phyloP scores from a whole-genome alignment of 1,140 invertebrate species.

The Plutomurus gul region DNA sequence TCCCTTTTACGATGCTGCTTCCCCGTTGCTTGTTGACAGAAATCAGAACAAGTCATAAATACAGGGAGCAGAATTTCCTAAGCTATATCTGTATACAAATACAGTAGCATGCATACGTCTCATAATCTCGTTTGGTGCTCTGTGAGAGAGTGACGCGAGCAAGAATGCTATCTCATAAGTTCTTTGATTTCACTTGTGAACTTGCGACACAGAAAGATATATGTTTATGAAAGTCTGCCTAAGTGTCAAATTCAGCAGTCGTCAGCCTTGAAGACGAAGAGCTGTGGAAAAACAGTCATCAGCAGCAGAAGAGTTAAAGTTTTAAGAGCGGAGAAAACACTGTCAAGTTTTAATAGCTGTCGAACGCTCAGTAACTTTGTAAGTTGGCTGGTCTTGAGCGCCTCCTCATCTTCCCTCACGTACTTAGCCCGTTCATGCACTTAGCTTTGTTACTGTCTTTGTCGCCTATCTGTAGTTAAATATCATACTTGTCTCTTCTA shows the following conservation, averaged over 20 bases:
- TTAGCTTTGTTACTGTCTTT: conserved; percentile 17
- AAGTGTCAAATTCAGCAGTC: conserved; percentile 37
- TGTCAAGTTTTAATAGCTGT: conserved; percentile 19
- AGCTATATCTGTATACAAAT: neutral
- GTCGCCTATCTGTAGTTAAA: neutral
- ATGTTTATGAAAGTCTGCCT: conserved; percentile 32
- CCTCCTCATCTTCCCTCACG: neutral
- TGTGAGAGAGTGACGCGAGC: too few relatives aligned
- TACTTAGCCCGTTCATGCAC: conserved; percentile 8
- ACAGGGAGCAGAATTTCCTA: neutral
- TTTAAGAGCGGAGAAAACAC: conserved; percentile 17
- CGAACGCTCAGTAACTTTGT: conserved; percentile 6
- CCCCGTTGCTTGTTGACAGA: conserved; percentile 19
- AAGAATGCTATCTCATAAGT: too few relatives aligned
- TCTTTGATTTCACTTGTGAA: conserved; percentile 21
- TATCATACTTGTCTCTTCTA: neutral
- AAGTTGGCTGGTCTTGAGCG: neutral
- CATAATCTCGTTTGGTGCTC: too few relatives aligned
- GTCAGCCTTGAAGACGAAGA: conserved; percentile 2
- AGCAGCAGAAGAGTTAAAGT: conserved; percentile 15
- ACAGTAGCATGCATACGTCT: neutral
- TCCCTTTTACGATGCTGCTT: conserved; percentile 10
- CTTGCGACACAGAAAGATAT: conserved; percentile 24
- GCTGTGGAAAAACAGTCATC: conserved; percentile 9
- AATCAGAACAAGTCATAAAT: conserved; percentile 31